Base-by-base conservation (phyloP, 2,797 vertebrate genomes). In the Chelidonichthys spinosus region DNA sequence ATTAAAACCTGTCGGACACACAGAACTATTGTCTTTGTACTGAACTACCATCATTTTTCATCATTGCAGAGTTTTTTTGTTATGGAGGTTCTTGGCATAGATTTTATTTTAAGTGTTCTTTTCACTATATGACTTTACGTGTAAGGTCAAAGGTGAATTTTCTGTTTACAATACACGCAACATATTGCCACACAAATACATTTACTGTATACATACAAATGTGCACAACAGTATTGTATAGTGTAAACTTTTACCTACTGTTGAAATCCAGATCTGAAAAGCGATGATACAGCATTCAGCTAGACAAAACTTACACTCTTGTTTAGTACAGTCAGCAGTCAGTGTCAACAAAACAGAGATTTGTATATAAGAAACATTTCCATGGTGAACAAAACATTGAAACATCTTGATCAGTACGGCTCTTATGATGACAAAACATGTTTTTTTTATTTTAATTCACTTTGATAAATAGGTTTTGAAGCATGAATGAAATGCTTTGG, bases 311-410 rank as follows among this genome's bases (percentile, higher is more conserved):
- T 7, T 32, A 54, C 52, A 54, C 35, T 35, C 25, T 25, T 25
- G 25, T 25, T 25, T 25, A 25, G 25, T 56, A 56, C 1, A 56
- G 53, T 37, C 25, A 25, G 25, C 25, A 25, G 53, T 55, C 33
- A 55, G 14, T 55, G 53, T 55, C 53, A 36, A 55, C 33, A 36
- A 36, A 55, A 55, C 53, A 55, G 15, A 47, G 14, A n/a, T 47
- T 7, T 47, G 46, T 6, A 25, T 25, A 25, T 25, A 4, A 56
- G 33, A 56, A 56, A 56, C 53, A 36, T 36, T 37, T 54, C 14
- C 53, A 36, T 25, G 25, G 25, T 25, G 25, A 25, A 25, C 25
- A 25, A 25, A 25, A 25, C 25, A 25, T 25, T 25, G 25, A 25
- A 25, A 25, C 25, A 25, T 25, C 25, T 25, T 25, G 25, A 25